Base-by-base conservation (phyloP, 2,797 vertebrate genomes). In the Platalea minor region DNA sequence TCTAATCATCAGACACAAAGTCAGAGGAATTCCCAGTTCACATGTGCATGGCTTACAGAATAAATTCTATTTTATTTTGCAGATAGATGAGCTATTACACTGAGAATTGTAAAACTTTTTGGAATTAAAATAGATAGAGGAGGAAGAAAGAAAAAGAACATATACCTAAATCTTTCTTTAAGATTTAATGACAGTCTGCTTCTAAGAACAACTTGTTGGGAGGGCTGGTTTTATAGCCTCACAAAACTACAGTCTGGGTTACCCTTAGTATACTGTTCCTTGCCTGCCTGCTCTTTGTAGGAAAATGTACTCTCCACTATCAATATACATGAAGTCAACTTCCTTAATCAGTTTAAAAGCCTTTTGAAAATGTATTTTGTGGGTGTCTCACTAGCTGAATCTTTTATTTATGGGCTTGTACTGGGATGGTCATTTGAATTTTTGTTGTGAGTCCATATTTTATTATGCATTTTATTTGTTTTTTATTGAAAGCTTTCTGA, bases 291-390 rank as follows among this genome's bases (percentile, higher is more conserved):
- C 24, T 80, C 50, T 89, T 85, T 48, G 60, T n/a, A 84, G 28
- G 60, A 74, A 96, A 95, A 81, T 59, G n/a, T 69, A 87, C 69
- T 48, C 64, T 83, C 56, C n/a, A 61, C 82, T 96, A 95, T 96
- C 91, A 86, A 75, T 91, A 94, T 87, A 93, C 88, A 95, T 94
- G 70, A 94, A 95, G 75, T 56, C 74, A 90, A 89, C 89, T 89
- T 93, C 92, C 81, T 95, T 97, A 97, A 97, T 97, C 92, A 94
- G 89, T 96, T 96, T 97, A 96, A 97, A 97, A 98, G 94, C 91
- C 91, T 95, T 95, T 81, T 80, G 86, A 90, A 97, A 96, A 95
- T 93, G 83, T 90, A 91, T 96, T 96, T 97, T 97, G 92, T 79
- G 69, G 53, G 91, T 96, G 85, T 95, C 86, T 96, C 77, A 84